Base-by-base conservation (phyloP, 2,888 invertebrate species). In the Microctonus aethiopoides region DNA sequence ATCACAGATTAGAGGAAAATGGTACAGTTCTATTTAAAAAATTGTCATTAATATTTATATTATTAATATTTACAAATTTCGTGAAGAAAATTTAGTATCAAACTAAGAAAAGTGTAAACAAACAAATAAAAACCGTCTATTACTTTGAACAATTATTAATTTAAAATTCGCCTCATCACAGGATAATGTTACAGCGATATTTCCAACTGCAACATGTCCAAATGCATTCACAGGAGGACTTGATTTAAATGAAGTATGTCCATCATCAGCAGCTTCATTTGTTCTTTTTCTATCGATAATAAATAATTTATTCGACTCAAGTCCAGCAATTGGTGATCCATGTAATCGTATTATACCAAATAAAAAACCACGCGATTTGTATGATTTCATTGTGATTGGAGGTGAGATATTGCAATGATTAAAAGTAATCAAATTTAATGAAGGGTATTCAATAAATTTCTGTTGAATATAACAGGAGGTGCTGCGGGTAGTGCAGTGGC, bases 361-460 rank as follows among this genome's bases (percentile, higher is more conserved):
- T 51, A 79, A 81, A 0, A 76, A 72, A 0, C 86, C 87, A 0
- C 87, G 88, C 34, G 75, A 82, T 0, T 87, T 82, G 57, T 92
- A 92, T 71, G 92, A 92, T 83, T 92, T 92, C 74, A 87, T 92
- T n/a, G 91, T 92, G 4, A 87, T 91, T 10, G 92, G 92, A 0
- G 91, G 84, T 85, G 65, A 79, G 63, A 41, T 36, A n/a, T 10
- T 22, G 20, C 7, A 16, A 29, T 26, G 1, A 64, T 34, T 0
- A 22, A 54, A 2, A 22, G 16, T 13, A n/a, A 11, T 24, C 9
- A n/a, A 46, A 29, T 16, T n/a, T 1, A n/a, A 46, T 26, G 22
- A 10, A 1, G 10, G 16, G 16, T 9, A 36, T 20, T 56, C n/a
- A 32, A 34, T 13, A 26, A 64, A 59, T 29, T 3, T 29, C n/a